Base-by-base conservation (phyloP, 2,797 vertebrate species). In the Babyrousa celebensis region DNA sequence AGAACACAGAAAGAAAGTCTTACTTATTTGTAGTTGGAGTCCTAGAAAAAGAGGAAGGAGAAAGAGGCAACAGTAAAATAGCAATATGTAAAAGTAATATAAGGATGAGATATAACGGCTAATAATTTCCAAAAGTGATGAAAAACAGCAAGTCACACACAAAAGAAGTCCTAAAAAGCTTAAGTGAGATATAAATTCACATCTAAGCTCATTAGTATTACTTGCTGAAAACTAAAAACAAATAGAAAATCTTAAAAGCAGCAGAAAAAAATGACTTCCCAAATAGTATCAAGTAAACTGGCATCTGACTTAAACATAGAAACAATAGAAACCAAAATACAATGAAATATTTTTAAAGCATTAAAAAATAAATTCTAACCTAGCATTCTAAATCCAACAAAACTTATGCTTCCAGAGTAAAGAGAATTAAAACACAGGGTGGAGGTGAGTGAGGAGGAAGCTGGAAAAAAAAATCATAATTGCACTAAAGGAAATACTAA, bases 181-280 rank as follows among this genome's bases (percentile, higher is more conserved):
- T 88, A 82, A 82, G 18, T 1, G 71, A 82, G 23, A 20, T 67
- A 36, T 36, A 72, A 74, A 72, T 68, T 6, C 3, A 29, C 16
- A 36, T 12, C 36, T 40, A 54, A 72, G 10, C 8, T 68, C 25
- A 36, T 25, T 29, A 54, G 8, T 54, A 62, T 60, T 27, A 60
- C 36, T 27, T 68, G 23, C 12, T 58, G 54, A 83, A 87, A 91
- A 27, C 16, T 65, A 91, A 75, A 72, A 82, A 36, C 40, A 85
- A 85, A 77, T 25, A 85, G 10, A 58, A 90, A 85, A 85, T 52
- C 36, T 43, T 58, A 78, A 83, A 91, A 83, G 48, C 12, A 36
- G 5, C 20, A 54, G 6, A 4, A 15, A 48, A 32, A 32, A 29
- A 77, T 36, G 3, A 40, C 2, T 63, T 65, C 56, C 15, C 17